These are phyloP conservation scores for Delphinus delphis DNA, from an alignment of 2,113 vertebrate species.

Conservation along the genomic window DNA sequence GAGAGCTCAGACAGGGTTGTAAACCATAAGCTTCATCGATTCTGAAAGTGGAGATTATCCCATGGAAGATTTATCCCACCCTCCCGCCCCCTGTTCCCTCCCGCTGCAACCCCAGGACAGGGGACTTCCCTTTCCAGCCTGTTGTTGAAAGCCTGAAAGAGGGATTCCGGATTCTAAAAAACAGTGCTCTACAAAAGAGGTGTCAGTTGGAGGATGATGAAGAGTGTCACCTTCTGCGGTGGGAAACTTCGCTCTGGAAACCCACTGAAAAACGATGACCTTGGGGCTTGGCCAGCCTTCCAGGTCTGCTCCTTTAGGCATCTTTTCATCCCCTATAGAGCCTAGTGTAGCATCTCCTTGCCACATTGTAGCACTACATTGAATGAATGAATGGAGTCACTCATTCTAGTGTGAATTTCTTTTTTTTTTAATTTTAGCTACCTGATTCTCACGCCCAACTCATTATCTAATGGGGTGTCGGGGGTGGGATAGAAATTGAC, in stretches of 20 bases:
- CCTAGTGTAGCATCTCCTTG: background rate
- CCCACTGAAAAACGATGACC: background rate
- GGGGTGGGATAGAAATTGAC: background rate
- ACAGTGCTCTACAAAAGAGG: background rate
- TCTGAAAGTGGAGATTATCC: slow-evolving; percentile 54
- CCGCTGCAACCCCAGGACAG: background rate
- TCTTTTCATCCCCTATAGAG: background rate
- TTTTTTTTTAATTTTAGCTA: background rate
- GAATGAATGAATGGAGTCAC: background rate
- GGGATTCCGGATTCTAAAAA: background rate
- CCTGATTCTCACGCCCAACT: background rate
- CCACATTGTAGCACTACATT: background rate
- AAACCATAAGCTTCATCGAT: slow-evolving; percentile 34
- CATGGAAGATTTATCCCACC: background rate
- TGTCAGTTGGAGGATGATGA: background rate
- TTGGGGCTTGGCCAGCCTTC: background rate
- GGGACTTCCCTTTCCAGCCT: background rate
- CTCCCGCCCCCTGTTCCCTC: background rate
- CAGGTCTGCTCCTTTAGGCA: background rate
- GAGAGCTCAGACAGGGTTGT: background rate
- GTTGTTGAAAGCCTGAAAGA: background rate
- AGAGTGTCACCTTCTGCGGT: background rate
- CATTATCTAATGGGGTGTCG: background rate
- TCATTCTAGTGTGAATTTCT: background rate
- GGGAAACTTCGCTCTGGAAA: background rate